These are phyloP conservation scores for Macrosiphum euphorbiae DNA, from an alignment of 2,888 invertebrate species.

Conservation along the genomic window DNA sequence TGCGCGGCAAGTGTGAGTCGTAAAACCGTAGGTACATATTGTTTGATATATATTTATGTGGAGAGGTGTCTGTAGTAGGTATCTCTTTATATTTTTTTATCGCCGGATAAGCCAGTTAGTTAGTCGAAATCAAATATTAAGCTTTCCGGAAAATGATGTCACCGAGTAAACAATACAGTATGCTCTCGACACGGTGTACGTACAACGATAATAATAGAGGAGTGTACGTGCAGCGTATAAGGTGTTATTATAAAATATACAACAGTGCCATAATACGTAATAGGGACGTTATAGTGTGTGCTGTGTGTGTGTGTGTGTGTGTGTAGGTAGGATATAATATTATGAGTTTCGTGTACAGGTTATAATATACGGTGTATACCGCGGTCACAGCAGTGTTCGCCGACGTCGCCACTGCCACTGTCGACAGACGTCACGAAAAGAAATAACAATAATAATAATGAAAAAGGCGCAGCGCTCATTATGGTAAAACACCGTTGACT, in stretches of 20 bases:
- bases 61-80: neutral
- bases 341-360: neutral
- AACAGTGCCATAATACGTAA: too few relatives aligned
- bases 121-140: neutral
- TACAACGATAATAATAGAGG: conserved; percentile 1
- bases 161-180: neutral
- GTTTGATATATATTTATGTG: neutral
- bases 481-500: conserved; percentile 53
- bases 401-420: neutral
- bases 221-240: neutral
- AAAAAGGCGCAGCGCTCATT: conserved; percentile 58
- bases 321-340: neutral
- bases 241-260: neutral
- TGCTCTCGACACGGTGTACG: neutral
- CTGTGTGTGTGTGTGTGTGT: too few relatives aligned
- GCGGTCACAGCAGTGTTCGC: neutral
- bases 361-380: neutral
- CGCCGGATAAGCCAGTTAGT: neutral
- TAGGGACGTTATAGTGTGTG: neutral
- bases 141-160: conserved; percentile 23
- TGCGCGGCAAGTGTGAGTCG: neutral
- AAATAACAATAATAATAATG: conserved; percentile 26
- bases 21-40: neutral
- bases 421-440: conserved; percentile 34
- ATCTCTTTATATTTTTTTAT: neutral